A percentile compares a stretch with the other conserved stretches of the same genome.
phyloP scores from a whole-genome alignment of 2,888 invertebrate genomes.

The Serrognathus titanus region DNA sequence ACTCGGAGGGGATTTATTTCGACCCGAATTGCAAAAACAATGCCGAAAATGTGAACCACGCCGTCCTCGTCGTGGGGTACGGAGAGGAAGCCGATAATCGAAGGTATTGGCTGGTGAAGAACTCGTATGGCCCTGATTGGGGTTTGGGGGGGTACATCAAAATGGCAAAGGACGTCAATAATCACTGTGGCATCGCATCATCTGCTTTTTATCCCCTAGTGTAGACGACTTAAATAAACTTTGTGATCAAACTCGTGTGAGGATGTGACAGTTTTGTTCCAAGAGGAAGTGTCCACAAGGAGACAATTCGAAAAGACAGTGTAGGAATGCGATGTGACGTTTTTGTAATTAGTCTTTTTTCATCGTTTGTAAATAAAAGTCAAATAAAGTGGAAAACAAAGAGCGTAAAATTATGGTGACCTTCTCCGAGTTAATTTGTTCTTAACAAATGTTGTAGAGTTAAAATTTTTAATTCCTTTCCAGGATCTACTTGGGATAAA shows the following conservation, averaged over 20 bases:
- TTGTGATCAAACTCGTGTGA: not conserved
- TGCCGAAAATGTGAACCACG: constrained; percentile 72
- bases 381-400: too few species aligned
- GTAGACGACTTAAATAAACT: constrained; percentile 41
- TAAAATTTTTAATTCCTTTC: too few species aligned
- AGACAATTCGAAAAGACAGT: not conserved
- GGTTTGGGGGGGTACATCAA: constrained; percentile 36
- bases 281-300: not conserved
- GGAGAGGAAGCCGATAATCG: constrained; percentile 57
- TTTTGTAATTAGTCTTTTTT: too few species aligned
- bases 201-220: constrained; percentile 79
- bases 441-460: too few species aligned
- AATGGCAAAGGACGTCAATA: constrained; percentile 46
- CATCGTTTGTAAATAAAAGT: too few species aligned
- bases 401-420: too few species aligned
- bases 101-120: constrained; percentile 68
- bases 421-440: too few species aligned
- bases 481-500: too few species aligned
- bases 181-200: constrained; percentile 82
- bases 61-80: constrained; percentile 76
- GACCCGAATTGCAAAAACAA: constrained; percentile 67
- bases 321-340: not conserved
- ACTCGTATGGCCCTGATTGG: constrained; percentile 57
- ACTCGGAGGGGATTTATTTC: constrained; percentile 75
- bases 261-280: not conserved